Evolutionary conservation across 2,797 vertebrate genomes (phyloP).

Genomic region (Molossus alvarezi): DNA sequence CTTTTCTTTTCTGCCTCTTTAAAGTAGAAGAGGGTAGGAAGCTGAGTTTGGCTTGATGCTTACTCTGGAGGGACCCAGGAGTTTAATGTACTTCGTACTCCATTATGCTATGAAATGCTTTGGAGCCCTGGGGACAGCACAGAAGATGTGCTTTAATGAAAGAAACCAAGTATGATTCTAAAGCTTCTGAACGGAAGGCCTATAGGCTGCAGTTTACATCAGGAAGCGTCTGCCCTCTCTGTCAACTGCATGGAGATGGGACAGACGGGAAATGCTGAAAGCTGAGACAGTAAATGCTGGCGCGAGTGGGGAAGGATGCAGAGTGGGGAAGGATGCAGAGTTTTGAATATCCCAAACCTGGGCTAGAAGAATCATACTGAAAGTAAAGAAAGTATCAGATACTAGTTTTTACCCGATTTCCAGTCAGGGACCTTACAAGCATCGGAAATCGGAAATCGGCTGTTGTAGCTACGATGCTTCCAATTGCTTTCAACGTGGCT

Average conservation of each 20-base stretch:
- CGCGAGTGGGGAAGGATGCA: not conserved
- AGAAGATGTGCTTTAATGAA: slow-evolving; percentile 74
- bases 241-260: not conserved
- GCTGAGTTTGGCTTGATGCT: slow-evolving; percentile 47
- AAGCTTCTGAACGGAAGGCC: slow-evolving; percentile 35
- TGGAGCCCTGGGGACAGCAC: slow-evolving; percentile 64
- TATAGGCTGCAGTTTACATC: not conserved
- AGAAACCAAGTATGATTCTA: slow-evolving; percentile 33
- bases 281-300: not conserved
- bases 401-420: not conserved
- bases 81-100: slow-evolving; percentile 74
- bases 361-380: not conserved
- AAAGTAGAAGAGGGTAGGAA: slow-evolving; percentile 29
- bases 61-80: slow-evolving; percentile 57
- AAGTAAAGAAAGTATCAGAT: not conserved
- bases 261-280: not conserved
- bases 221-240: not conserved
- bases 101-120: slow-evolving; percentile 66
- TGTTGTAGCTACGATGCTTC: not conserved
- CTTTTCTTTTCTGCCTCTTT: slow-evolving; percentile 55
- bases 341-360: not conserved
- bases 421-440: not conserved
- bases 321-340: not conserved
- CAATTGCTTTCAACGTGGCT: not conserved
- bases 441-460: not conserved